Base-by-base conservation (phyloP, 2,888 invertebrate genomes). In the Nomada goodeniana region DNA sequence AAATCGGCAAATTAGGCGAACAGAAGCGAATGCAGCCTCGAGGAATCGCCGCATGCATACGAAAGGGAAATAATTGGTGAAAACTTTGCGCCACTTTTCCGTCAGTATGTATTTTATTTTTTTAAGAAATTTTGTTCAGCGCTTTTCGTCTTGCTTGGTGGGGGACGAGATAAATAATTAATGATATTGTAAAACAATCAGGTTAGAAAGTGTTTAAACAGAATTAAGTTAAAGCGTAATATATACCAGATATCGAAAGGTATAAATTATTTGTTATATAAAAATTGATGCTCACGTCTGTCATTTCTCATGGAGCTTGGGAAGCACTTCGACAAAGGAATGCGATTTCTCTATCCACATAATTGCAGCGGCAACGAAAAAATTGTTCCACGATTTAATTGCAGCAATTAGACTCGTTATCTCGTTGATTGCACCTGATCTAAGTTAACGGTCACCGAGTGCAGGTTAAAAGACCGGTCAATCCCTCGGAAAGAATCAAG, bases 401-500 rank as follows among this genome's bases (percentile, higher is more conserved):
- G 65, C 67, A 13, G 63, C 63, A 71, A 83, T 83, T 77, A 74
- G 26, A 52, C 61, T 53, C 42, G 74, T 83, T 83, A 74, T 61
- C 73, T 77, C 55, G 76, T 77, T 73, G 73, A 73, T 70, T 60
- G 63, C 57, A 53, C 76, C 61, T 59, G 74, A 71, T 78, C 59
- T 29, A 57, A 78, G 70, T 76, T 86, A 80, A 84, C 87, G 84
- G 80, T 77, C 67, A 73, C 69, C 74, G 53, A 23, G 67, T 26
- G 53, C 29, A 42, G 42, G 59, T 57, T 52, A 83, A 69, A 69
- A 60, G 69, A 53, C 76, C 52, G 75, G 83, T 69, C 29, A 77
- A 83, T 82, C 72, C 64, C 67, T 67, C 36, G 55, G 70, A 88
- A 76, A 80, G 87, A 84, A 87, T 89, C 84, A 88, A 87, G 87